phyloP scores from a whole-genome alignment of 2,888 invertebrate genomes.

The Eurois occulta region DNA sequence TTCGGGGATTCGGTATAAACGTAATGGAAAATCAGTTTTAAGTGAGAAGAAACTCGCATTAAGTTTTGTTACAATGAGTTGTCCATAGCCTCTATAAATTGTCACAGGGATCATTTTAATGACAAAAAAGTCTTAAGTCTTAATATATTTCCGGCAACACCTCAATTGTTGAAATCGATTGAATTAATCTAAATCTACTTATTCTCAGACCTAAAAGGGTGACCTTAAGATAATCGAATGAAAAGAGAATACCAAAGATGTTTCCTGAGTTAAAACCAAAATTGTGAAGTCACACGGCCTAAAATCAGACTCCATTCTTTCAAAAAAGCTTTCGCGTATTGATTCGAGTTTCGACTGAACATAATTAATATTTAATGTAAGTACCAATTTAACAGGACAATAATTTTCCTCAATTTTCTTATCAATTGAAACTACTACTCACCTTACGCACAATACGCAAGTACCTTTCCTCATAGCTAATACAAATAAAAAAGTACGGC shows the following conservation, averaged over 20 bases:
- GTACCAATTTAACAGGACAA: not conserved
- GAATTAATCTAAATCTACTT: not conserved
- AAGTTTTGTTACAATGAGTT: not conserved
- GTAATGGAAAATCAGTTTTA: not conserved
- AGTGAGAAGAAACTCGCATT: not conserved
- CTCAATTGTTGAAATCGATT: not conserved
- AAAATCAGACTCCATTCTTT: not conserved
- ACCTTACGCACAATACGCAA: not conserved
- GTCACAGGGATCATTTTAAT: not conserved
- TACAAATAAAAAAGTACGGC: slow-evolving; percentile 23
- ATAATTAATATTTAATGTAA: not conserved
- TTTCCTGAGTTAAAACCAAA: not conserved
- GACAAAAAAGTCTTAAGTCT: not conserved
- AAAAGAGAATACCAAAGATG: not conserved
- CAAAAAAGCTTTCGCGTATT: not conserved
- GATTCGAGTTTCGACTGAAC: not conserved
- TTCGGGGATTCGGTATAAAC: not conserved
- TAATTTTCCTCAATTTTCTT: not conserved
- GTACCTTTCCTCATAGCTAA: slow-evolving; percentile 37
- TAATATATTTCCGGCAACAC: not conserved
- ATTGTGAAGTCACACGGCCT: not conserved
- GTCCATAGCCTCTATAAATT: not conserved
- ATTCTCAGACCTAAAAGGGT: not conserved
- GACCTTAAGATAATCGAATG: not conserved
- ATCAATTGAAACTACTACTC: slow-evolving; percentile 4